Conservation (phyloP, 2,888 invertebrate genomes). For the Ichneumoninae sp. region DNA sequence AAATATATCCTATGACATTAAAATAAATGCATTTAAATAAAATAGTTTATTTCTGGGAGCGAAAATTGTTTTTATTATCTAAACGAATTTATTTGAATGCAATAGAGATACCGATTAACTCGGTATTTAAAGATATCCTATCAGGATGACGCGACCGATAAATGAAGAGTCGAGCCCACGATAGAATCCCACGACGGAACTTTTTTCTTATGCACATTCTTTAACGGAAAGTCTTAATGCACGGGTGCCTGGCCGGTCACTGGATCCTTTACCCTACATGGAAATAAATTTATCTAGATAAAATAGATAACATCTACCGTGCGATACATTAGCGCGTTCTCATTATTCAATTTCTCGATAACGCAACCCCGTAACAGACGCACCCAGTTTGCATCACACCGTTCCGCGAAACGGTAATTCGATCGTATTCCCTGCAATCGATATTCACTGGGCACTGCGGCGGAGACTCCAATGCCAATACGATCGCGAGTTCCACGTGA, state of each 20-base stretch:
- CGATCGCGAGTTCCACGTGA: conserved; percentile 1
- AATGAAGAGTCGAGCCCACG: too few species aligned
- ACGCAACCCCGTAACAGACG: background rate
- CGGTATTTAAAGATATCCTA: too few species aligned
- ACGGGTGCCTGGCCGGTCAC: too few species aligned
- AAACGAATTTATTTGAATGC: background rate
- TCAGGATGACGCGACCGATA: too few species aligned
- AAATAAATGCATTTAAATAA: background rate
- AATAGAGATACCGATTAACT: background rate
- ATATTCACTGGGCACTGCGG: conserved; percentile 8
- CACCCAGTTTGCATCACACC: background rate
- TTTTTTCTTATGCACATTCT: too few species aligned
- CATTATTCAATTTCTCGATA: background rate
- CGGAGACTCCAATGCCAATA: conserved; percentile 27
- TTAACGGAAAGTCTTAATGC: too few species aligned
- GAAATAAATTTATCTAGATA: background rate
- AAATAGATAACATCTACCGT: too few species aligned
- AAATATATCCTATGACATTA: background rate
- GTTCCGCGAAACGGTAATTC: conserved; percentile 4
- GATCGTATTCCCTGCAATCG: conserved; percentile 32
- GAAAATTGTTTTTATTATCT: background rate
- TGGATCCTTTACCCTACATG: background rate
- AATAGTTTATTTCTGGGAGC: too few species aligned
- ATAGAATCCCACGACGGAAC: too few species aligned
- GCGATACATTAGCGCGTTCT: background rate